These are phyloP conservation scores for Clostera curtula DNA, from an alignment of 2,888 invertebrate species.

Conservation along the genomic window DNA sequence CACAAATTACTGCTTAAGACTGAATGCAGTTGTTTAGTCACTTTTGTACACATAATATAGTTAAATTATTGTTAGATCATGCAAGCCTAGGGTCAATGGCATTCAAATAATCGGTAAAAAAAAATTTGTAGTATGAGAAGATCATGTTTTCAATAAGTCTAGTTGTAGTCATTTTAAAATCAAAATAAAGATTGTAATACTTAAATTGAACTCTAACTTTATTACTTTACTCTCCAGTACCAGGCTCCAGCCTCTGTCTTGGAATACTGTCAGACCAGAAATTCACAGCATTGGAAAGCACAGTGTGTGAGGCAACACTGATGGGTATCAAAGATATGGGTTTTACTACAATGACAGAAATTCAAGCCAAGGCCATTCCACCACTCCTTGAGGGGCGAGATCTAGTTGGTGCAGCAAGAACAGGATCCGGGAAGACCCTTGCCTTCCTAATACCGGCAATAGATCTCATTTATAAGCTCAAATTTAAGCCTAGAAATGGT, in stretches of 20 bases:
- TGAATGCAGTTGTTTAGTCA: no score
- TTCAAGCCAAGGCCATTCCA: slow-evolving; percentile 92
- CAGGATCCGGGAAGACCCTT: slow-evolving; percentile 97
- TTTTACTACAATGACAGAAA: slow-evolving; percentile 95
- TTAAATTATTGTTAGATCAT: no score
- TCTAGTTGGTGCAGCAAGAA: slow-evolving; percentile 94
- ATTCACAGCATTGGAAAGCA: slow-evolving; percentile 75
- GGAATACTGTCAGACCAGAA: slow-evolving; percentile 76
- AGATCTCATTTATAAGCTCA: slow-evolving; percentile 91
- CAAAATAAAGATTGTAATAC: no score
- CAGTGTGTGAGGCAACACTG: slow-evolving; percentile 87
- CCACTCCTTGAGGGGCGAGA: slow-evolving; percentile 93
- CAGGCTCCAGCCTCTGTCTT: slow-evolving; percentile 77
- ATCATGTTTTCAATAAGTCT: no score
- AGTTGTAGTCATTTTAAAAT: no score
- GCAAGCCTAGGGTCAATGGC: no score
- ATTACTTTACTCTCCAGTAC: no score
- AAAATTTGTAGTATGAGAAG: no score
- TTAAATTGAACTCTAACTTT: neutral
- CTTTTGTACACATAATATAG: no score
- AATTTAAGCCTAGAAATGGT: slow-evolving; percentile 95
- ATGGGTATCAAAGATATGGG: slow-evolving; percentile 93
- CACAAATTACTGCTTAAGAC: no score
- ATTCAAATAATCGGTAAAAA: no score
- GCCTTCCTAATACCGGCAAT: slow-evolving; percentile 97